Evolutionary conservation across 2,113 vertebrate species (phyloP), one percentile per base, ranked within the genome.

Genomic region (Phylloscopus trochilus): DNA sequence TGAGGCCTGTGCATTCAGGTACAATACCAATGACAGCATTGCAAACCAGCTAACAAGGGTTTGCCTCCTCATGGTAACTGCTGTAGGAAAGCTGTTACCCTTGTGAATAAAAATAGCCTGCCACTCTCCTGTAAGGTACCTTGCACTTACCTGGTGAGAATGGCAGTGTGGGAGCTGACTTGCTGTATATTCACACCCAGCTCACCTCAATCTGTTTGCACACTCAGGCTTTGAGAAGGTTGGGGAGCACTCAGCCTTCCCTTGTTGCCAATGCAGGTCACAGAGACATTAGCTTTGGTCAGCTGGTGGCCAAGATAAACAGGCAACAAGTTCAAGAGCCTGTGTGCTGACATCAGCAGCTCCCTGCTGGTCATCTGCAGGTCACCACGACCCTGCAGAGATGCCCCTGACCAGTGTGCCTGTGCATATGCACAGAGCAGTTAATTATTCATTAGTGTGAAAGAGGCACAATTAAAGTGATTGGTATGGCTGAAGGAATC

Each of bases 371-470:
- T 76, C 83, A 73, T 8, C 69, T 79, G 82, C 55, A 63, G 96
- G 96, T 97, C 96, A 96, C n/a, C 70, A 46, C 2, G 22, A 97
- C 94, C 94, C 64, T 58, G 62, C 85, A 86, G 89, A 87, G 78
- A 72, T 86, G 37, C 78, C 69, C 24, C 17, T 62, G 93, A 87
- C 81, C 90, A 90, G 76, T 0, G 0, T 33, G 67, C 17, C 56
- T 43, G 51, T 47, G 46, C 49, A 56, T 8, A 62, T 11, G 39
- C 88, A 70, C 75, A 67, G 64, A 47, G 52, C 60, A 87, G 95
- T 96, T 96, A 96, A 93, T 91, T 93, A 95, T 96, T 95, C 86
- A 92, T 95, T 89, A 84, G 55, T 5, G 19, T 46, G 77, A 83
- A 81, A 56, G 53, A 68, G 31, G 26, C 19, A 35, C 1, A 2